Evolutionary conservation across 2,888 invertebrate genomes (phyloP), one percentile per base, ranked within the genome.

Genomic region (Criorhina ranunculi): DNA sequence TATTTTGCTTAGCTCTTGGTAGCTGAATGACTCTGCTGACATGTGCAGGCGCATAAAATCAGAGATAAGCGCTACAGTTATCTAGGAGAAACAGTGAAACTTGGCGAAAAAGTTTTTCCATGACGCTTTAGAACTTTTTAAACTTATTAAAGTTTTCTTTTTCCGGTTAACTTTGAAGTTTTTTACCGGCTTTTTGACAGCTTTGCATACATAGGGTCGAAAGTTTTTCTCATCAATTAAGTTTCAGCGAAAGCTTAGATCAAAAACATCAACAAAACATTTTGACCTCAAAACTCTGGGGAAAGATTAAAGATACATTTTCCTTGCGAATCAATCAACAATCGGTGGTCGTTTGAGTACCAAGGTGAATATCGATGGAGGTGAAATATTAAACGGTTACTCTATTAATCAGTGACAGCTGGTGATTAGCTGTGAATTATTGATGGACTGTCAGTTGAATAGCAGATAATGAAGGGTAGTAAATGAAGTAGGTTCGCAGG

Each of bases 1-100:
- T 64, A 19, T 33, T 15, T 42, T 12, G 4, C 6, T 31, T 17
- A 42, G 33, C 49, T 64, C 35, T 19, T 31, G 2, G 6, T 29
- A 29, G 67, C 72, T 60, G 53, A 72, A 55, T 64, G 29, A 35
- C 53, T 73, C 44, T 29, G 73, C 73, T 73, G 44, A 33, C 53
- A 35, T 11, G 33, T 53, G 17, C 44, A 17, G 15, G 72, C 72
- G 72, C 72, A 60, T 9, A 17, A 6, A 19, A 7, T 53, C 11
- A 0, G 4, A 5, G 7, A 53, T 17, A 42, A 57, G 35, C 35
- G n/a, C 49, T 29, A 29, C 35, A 37, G 15, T 29, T 15, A 29
- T 19, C 9, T 70, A 9, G 1, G 46, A 57, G 46, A 35, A 9
- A 11, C 12, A 12, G 1, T 2, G 24, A 40, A 51, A 35, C 51